Evolutionary conservation across 2,888 invertebrate species (phyloP).

Genomic region (Idaea biselata): DNA sequence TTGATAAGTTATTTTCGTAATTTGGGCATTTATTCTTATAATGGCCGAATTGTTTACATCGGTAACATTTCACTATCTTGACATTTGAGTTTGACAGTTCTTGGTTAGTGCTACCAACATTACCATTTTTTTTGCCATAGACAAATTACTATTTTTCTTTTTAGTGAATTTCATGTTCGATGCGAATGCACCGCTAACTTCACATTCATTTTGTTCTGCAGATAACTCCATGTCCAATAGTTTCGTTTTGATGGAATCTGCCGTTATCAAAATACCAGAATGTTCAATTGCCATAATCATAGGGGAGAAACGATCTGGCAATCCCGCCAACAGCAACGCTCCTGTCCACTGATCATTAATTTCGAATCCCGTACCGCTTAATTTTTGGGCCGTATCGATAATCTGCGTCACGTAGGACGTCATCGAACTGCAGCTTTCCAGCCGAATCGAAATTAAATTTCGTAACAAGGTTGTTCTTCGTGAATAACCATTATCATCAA

Average conservation of each 20-base stretch:
- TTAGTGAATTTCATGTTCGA: too few species aligned
- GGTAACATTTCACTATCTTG: not conserved
- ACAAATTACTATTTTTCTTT: too few species aligned
- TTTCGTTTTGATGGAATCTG: conserved; percentile 14
- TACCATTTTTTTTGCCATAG: too few species aligned
- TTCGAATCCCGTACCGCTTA: conserved; percentile 12
- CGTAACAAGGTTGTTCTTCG: conserved; percentile 14
- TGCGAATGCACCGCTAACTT: not conserved
- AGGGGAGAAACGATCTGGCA: conserved; percentile 7
- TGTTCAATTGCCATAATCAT: conserved; percentile 23
- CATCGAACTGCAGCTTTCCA: conserved; percentile 15
- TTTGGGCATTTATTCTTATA: conserved; percentile 10
- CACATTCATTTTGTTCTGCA: not conserved
- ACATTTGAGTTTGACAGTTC: not conserved
- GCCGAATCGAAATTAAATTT: conserved; percentile 15
- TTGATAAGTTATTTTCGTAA: not conserved
- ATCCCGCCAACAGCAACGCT: conserved; percentile 13
- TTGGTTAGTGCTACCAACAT: too few species aligned
- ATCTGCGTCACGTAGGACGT: conserved; percentile 17
- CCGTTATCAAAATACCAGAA: conserved; percentile 5
- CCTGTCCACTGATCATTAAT: conserved; percentile 16
- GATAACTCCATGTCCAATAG: conserved; percentile 7
- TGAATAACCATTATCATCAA: conserved; percentile 13
- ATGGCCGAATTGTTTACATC: conserved; percentile 12
- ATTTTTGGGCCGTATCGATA: conserved; percentile 14